Conservation (phyloP, 2,113 vertebrate genomes). For the Morone saxatilis region DNA sequence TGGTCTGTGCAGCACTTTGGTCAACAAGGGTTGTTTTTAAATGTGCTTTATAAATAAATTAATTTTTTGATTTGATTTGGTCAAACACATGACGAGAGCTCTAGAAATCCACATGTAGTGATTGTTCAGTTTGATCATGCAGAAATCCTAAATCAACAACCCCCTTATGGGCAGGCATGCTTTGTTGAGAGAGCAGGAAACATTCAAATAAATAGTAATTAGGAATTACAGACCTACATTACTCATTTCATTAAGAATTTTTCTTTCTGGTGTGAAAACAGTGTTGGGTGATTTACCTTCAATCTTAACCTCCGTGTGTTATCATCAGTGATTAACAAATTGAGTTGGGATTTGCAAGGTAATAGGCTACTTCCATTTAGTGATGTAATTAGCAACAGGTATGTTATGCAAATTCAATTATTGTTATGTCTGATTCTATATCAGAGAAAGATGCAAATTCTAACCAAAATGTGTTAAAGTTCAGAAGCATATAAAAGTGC, state of each 20-base stretch:
- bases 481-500: not conserved
- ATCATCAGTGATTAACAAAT: not conserved
- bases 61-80: too few species aligned
- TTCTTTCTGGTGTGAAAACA: not conserved
- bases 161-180: not conserved
- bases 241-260: not conserved
- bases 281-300: not conserved
- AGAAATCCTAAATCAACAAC: slow-evolving; percentile 6
- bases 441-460: not conserved
- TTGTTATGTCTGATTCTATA: not conserved
- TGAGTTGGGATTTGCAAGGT: not conserved
- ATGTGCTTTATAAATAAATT: too few species aligned
- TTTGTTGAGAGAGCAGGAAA: slow-evolving; percentile 9
- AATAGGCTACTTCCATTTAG: not conserved
- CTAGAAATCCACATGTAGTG: not conserved
- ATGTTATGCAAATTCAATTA: not conserved
- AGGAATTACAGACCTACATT: slow-evolving; percentile 17
- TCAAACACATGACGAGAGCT: slow-evolving; percentile 5
- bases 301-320: not conserved
- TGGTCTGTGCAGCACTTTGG: too few species aligned
- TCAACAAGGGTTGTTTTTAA: too few species aligned
- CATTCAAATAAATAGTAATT: slow-evolving; percentile 8
- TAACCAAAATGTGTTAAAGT: not conserved
- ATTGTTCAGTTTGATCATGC: slow-evolving; percentile 1
- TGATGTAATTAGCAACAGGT: not conserved